These are phyloP conservation scores for Nemapogon koenigi DNA, from an alignment of 2,888 invertebrate genomes.

Conservation along the genomic window DNA sequence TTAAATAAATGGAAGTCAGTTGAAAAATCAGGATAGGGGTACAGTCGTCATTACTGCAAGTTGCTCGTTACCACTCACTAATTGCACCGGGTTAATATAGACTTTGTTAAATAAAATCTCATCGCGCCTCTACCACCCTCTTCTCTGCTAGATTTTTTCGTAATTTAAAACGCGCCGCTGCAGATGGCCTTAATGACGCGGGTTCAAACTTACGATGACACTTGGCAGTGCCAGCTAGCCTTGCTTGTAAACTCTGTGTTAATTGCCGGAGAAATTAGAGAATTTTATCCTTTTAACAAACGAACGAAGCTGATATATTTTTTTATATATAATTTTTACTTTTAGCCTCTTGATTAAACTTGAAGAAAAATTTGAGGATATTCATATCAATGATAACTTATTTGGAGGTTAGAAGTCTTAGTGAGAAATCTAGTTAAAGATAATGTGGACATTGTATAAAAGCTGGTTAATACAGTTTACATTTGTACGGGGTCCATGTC, in stretches of 20 bases:
- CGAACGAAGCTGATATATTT: constrained; percentile 47
- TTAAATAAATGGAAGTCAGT: too few species aligned
- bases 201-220: constrained; percentile 64
- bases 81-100: constrained; percentile 65
- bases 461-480: too few species aligned
- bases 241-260: constrained; percentile 25
- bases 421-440: too few species aligned
- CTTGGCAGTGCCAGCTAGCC: constrained; percentile 52
- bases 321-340: too few species aligned
- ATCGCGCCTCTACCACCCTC: constrained; percentile 30
- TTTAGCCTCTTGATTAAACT: too few species aligned
- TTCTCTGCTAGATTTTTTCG: constrained; percentile 37
- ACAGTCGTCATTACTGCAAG: constrained; percentile 51
- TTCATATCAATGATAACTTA: too few species aligned
- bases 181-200: constrained; percentile 64
- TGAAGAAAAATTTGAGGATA: too few species aligned
- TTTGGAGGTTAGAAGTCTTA: too few species aligned
- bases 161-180: constrained; percentile 54
- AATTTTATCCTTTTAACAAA: constrained; percentile 47
- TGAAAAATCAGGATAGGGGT: constrained; percentile 31
- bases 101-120: constrained; percentile 66
- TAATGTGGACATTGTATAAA: too few species aligned
- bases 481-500: too few species aligned
- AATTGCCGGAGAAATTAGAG: constrained; percentile 60
- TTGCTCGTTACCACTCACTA: constrained; percentile 61